phyloP scores from a whole-genome alignment of 2,888 invertebrate species.

The Thumatha senex region DNA sequence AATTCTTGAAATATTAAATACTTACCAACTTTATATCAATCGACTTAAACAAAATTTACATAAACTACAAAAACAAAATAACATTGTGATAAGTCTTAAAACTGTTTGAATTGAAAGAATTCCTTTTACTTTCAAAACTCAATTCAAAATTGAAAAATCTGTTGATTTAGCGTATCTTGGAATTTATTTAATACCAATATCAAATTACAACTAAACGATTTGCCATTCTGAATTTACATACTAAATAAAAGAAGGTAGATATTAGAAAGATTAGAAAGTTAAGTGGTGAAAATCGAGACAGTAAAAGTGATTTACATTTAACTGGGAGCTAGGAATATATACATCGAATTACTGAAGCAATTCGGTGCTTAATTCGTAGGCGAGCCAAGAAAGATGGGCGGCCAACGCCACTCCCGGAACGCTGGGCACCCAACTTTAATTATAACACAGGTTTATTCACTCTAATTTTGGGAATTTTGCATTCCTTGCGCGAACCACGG shows the following conservation, averaged over 20 bases:
- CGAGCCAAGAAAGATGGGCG: slow-evolving; percentile 80
- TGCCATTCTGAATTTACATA: slow-evolving; percentile 49
- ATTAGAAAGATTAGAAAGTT: slow-evolving; percentile 63
- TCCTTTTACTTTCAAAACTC: slow-evolving; percentile 1
- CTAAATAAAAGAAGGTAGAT: slow-evolving; percentile 51
- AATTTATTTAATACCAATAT: slow-evolving; percentile 40
- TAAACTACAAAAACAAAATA: slow-evolving; percentile 5
- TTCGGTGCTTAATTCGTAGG: slow-evolving; percentile 82
- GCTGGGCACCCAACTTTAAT: slow-evolving; percentile 75
- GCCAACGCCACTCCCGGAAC: slow-evolving; percentile 51
- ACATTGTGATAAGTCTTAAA: not conserved
- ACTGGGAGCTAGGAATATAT: slow-evolving; percentile 78
- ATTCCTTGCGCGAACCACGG: slow-evolving; percentile 80
- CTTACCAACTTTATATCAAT: no score
- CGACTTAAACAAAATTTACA: no score
- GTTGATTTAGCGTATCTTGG: slow-evolving; percentile 29
- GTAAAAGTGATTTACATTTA: slow-evolving; percentile 81
- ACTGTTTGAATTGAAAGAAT: no score
- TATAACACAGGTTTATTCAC: slow-evolving; percentile 81
- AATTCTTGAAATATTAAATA: no score
- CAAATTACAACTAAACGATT: slow-evolving; percentile 35
- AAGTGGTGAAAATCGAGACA: slow-evolving; percentile 72
- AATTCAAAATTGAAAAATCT: slow-evolving; percentile 22
- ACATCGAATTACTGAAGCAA: slow-evolving; percentile 81
- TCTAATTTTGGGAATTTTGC: slow-evolving; percentile 81